Evolutionary conservation across 2,113 vertebrate species (phyloP).

Genomic region (Catharus minimus): DNA sequence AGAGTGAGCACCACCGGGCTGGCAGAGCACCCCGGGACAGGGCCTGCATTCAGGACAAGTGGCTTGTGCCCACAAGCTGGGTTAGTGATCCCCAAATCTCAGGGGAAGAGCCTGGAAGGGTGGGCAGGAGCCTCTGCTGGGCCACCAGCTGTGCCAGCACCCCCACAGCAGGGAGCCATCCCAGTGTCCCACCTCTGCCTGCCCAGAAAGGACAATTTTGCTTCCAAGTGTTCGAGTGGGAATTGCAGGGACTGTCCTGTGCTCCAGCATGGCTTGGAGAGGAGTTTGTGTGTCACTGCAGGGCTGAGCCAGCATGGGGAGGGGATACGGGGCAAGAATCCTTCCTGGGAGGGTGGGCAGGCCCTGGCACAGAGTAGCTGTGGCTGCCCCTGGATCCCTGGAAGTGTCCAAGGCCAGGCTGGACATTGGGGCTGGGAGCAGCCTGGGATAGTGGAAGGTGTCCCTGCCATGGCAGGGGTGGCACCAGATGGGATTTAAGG

Average conservation of each 20-base stretch:
- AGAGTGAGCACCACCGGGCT: background rate
- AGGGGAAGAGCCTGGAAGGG: background rate
- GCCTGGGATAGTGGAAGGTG: too few species aligned
- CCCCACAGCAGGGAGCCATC: background rate
- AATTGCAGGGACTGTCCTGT: background rate
- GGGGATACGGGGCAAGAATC: fast-evolving
- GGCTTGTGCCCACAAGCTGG: background rate
- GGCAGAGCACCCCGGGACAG: background rate
- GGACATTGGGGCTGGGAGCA: too few species aligned
- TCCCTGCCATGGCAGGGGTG: background rate
- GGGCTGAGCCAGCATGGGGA: fast-evolving
- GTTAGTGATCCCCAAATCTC: fast-evolving
- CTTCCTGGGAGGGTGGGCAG: fast-evolving
- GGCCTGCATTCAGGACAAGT: background rate
- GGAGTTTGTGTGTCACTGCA: fast-evolving
- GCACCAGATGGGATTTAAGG: fast-evolving
- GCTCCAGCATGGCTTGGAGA: fast-evolving
- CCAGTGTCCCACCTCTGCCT: background rate
- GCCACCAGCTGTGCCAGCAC: background rate
- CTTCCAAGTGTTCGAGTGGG: background rate
- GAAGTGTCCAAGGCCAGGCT: background rate
- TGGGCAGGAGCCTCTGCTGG: background rate
- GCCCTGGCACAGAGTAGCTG: background rate
- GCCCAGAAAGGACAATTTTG: background rate
- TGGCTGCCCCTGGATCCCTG: background rate